Evolutionary conservation across 2,888 invertebrate genomes (phyloP), one percentile per base, ranked within the genome.

Genomic region (Itoplectis maculator): DNA sequence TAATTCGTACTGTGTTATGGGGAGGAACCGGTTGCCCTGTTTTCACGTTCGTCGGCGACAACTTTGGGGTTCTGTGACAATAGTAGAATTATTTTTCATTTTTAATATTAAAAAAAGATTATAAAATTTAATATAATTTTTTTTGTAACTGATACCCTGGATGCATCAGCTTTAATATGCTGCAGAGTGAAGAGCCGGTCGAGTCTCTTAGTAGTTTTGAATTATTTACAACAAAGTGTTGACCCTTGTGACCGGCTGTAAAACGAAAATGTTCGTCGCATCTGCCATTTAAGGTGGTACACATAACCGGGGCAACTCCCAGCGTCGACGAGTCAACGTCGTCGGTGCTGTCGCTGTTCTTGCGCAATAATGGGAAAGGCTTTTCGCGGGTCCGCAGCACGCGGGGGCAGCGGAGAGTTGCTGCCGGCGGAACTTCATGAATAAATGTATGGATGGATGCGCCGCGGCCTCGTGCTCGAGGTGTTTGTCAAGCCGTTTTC

Each of bases 401-500:
- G n/a, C n/a, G n/a, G n/a, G n/a, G 13, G 73, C 42, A 66, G 47
- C 37, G 72, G 70, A 47, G 35, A 18, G 45, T 40, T 20, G 51
- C 23, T n/a, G 73, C 73, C 59, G 42, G 54, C 66, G 77, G 56
- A 83, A 73, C 47, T 75, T 89, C 88, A 90, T 89, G 90, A 90
- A 90, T 89, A 89, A 89, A 90, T 90, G 88, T 87, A 90, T 89
- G 88, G 87, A 89, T 88, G 86, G 88, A 88, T 88, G 88, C 88
- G 75, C 51, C 88, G 75, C 51, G 70, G 65, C 63, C 65, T 87
- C 87, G 86, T 88, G 87, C 87, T 86, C 85, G 87, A 87, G 89
- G 89, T 90, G 90, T 90, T 90, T 89, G 88, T 90, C 90, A 89
- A 88, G 86, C 86, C 87, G 88, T 89, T 90, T 88, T 88, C 88